Base-by-base conservation (phyloP, 2,113 vertebrate species). In the Caloenas nicobarica region DNA sequence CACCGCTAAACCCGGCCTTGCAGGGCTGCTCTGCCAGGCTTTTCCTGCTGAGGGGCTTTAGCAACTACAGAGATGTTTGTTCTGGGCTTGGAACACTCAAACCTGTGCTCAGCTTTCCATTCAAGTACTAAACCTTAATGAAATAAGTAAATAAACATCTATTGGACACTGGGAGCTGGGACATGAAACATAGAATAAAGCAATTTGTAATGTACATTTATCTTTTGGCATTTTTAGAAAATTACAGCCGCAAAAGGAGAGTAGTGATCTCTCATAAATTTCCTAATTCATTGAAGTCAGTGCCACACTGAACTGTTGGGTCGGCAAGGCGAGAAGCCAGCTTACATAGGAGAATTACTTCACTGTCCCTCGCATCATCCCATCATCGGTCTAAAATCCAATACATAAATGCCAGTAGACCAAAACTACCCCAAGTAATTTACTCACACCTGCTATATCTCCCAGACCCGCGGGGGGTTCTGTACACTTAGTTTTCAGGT, bases 371-470 rank as follows among this genome's bases (percentile, higher is more conserved):
- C 16, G 1, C 29, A 3, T 17, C 62, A 68, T 5, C 34, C 38
- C 68, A 2, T 29, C 62, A 10, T 13, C 28, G 31, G 29, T 5
- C 54, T 62, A 33, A 79, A 69, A 64, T 26, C 18, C 48, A 34
- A 28, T 4, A 46, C 16, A 17, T 13, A 57, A 79, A 70, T 25
- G 56, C 4, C 15, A 13, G 57, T 15, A 28, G 69, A 36, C 22
- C 66, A 54, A 44, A 74, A 34, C 36, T 26, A 33, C 3, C 28
- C 44, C 65, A 1, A 54, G 57, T 6, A 1, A 34, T 22, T 82
- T 1, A 11, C 31, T 66, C 1, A 0, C 40, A 48, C 8, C 33
- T 2, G 0, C 7, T 31, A 1, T 2, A 9, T 5, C 23, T 54
- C 53, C 9, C 0, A 0, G 57, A 7, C 28, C 33, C 9, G 2